phyloP scores from a whole-genome alignment of 1,140 invertebrate genomes.

The Megalonaias nervosa region DNA sequence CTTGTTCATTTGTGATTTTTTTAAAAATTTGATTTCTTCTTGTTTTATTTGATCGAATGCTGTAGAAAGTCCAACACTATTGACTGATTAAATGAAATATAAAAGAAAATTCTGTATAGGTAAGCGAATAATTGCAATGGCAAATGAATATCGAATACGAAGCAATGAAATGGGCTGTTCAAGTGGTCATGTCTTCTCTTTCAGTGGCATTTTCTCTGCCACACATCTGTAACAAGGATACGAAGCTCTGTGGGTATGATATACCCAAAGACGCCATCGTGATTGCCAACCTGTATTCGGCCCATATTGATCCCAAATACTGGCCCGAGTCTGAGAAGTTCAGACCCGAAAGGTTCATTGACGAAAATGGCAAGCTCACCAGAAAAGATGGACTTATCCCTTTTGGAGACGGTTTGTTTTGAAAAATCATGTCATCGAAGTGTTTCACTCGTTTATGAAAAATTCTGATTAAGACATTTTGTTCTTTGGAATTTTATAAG shows the following conservation, averaged over 20 bases:
- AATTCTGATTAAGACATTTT: background rate
- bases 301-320: slow-evolving; percentile 64
- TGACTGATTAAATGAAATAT: background rate
- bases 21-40: no score
- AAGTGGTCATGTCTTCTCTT: slow-evolving; percentile 5
- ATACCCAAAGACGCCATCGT: slow-evolving; percentile 67
- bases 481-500: background rate
- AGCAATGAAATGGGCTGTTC: background rate
- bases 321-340: slow-evolving; percentile 83
- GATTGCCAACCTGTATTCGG: slow-evolving; percentile 65
- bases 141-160: background rate
- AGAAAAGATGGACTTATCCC: slow-evolving; percentile 55
- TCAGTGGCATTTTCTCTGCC: slow-evolving; percentile 67
- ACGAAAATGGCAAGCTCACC: slow-evolving; percentile 54
- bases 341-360: slow-evolving; percentile 78
- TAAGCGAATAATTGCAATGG: background rate
- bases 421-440: background rate
- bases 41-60: no score
- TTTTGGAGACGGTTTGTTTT: slow-evolving; percentile 44
- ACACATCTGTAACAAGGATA: slow-evolving; percentile 58
- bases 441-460: background rate
- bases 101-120: background rate
- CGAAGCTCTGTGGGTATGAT: slow-evolving; percentile 56
- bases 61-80: background rate
- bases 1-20: no score